These are phyloP conservation scores for Rutilus rutilus DNA, from an alignment of 2,113 vertebrate genomes.

Conservation along the genomic window DNA sequence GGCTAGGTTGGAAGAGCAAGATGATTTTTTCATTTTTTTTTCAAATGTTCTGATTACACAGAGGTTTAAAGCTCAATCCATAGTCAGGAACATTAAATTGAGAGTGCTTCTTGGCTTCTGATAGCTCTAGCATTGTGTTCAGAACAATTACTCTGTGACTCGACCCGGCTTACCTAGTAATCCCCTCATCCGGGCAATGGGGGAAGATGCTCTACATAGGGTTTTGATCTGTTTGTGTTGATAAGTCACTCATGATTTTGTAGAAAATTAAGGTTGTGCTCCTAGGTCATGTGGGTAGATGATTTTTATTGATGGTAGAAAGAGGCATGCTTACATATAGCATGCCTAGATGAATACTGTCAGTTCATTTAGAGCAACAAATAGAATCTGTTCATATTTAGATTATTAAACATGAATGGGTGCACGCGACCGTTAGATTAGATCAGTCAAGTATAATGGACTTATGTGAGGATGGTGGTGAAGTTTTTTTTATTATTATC, in stretches of 20 bases:
- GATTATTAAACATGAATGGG: neutral
- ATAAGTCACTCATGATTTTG: constrained; percentile 18
- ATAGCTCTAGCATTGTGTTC: constrained; percentile 42
- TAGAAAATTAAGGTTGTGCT: neutral
- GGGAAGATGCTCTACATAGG: neutral
- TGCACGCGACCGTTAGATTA: neutral
- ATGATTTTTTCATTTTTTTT: constrained; percentile 1
- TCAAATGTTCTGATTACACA: constrained; percentile 52
- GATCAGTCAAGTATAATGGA: neutral
- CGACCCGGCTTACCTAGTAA: constrained; percentile 51
- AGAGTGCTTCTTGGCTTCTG: constrained; percentile 34
- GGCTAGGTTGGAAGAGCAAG: constrained; percentile 29
- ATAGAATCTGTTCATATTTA: neutral
- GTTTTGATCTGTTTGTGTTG: constrained; percentile 5
- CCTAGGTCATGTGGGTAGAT: neutral
- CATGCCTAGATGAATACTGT: neutral
- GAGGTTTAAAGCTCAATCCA: constrained; percentile 56
- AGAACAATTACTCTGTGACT: constrained; percentile 51
- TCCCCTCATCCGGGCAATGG: constrained; percentile 33
- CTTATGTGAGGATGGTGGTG: neutral
- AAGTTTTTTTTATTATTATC: too few species aligned
- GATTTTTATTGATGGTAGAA: neutral
- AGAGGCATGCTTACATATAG: neutral
- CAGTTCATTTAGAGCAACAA: neutral
- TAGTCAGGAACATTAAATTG: constrained; percentile 46